Conservation (phyloP, 2,888 invertebrate genomes). For the Pseudococcus longispinus region DNA sequence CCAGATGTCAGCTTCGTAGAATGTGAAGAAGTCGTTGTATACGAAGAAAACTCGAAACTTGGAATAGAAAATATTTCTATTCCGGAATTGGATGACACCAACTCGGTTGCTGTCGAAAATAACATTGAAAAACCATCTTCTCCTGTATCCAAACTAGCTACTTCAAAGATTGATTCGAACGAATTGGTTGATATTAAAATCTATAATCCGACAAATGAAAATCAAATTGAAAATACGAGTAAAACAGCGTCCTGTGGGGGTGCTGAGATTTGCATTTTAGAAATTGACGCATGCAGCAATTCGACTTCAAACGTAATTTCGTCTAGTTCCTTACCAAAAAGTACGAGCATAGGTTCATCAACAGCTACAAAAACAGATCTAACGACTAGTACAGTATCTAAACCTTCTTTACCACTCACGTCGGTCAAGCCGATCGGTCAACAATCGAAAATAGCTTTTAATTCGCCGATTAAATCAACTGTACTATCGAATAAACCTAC, state of each 20-base stretch:
- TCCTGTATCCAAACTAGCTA: no score
- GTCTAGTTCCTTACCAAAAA: background rate
- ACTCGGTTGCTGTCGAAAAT: background rate
- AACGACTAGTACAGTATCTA: background rate
- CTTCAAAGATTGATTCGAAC: background rate
- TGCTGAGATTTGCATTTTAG: background rate
- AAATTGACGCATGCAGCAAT: background rate
- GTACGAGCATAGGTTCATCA: background rate
- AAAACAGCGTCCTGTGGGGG: no score
- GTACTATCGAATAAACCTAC: background rate
- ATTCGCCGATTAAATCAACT: background rate
- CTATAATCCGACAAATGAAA: background rate
- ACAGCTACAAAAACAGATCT: background rate
- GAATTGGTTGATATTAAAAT: background rate
- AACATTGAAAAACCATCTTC: no score
- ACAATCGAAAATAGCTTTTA: background rate
- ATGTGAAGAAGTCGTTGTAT: slow-evolving; percentile 41
- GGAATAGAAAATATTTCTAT: slow-evolving; percentile 26
- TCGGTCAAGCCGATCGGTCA: background rate
- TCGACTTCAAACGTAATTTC: background rate
- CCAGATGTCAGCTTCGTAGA: background rate
- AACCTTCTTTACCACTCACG: background rate
- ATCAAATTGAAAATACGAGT: no score
- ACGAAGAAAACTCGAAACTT: background rate
- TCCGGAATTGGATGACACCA: background rate